Percentiles rank a stretch among this genome's conserved stretches.
Conservation (phyloP, 2,797 vertebrate genomes). For the Chrysocyon brachyurus region DNA sequence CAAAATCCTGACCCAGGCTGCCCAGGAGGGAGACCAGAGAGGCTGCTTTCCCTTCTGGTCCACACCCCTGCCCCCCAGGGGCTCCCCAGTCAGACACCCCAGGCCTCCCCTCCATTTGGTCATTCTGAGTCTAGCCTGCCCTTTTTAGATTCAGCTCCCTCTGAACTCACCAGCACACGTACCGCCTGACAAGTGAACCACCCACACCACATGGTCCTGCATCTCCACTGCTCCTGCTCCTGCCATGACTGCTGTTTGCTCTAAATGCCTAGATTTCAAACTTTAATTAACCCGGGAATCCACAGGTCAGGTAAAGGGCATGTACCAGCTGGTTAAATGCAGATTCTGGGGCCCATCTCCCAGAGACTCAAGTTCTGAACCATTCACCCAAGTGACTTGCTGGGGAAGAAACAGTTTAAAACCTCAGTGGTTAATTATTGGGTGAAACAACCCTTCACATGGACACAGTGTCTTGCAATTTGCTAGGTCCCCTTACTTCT, state of each 20-base stretch:
- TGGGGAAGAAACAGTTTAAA: neutral
- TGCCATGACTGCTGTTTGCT: neutral
- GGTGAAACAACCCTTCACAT: accelerated
- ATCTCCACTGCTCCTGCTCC: neutral
- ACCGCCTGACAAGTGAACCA: accelerated
- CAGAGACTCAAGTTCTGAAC: neutral
- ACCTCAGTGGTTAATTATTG: neutral
- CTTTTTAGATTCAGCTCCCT: neutral
- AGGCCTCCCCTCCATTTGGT: too few species aligned
- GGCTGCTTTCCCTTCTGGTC: neutral
- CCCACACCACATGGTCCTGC: accelerated
- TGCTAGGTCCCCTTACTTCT: neutral
- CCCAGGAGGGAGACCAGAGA: neutral
- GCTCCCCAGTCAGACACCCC: neutral
- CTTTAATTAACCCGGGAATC: neutral
- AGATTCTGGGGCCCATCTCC: neutral
- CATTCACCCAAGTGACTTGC: neutral
- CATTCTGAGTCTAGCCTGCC: neutral
- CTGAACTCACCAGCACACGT: accelerated
- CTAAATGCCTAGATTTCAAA: neutral
- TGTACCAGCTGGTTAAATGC: neutral
- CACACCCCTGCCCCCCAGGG: neutral
- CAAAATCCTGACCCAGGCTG: neutral
- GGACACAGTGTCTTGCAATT: neutral
- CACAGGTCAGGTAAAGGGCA: neutral